These are phyloP conservation scores for Hephaestus fuliginosus DNA, from an alignment of 2,797 vertebrate genomes.

Conservation along the genomic window DNA sequence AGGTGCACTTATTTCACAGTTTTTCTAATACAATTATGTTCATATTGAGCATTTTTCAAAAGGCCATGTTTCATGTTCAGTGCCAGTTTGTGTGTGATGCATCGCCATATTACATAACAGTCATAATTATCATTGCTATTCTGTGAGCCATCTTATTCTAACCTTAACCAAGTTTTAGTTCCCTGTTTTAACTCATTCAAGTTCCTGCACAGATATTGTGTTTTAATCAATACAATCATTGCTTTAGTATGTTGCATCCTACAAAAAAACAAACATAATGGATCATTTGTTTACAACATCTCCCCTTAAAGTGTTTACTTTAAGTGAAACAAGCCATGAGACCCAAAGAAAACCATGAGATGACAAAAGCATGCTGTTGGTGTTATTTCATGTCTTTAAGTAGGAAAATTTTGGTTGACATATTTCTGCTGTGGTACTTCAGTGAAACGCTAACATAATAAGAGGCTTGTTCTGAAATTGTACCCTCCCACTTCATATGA, in stretches of 20 bases:
- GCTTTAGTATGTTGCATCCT: background rate
- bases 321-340: background rate
- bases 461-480: background rate
- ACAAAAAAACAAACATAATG: background rate
- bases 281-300: background rate
- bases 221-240: too few species aligned
- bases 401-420: conserved; percentile 5
- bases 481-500: too few species aligned
- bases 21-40: too few species aligned
- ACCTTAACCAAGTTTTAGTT: background rate
- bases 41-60: too few species aligned
- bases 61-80: too few species aligned
- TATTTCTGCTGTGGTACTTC: conserved; percentile 42
- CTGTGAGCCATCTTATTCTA: too few species aligned
- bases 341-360: background rate
- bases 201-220: too few species aligned
- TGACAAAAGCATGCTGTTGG: background rate
- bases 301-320: background rate
- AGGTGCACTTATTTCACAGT: too few species aligned
- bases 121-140: too few species aligned
- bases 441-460: background rate
- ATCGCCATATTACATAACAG: background rate
- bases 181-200: background rate
- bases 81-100: too few species aligned
- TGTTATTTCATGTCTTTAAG: conserved; percentile 15